Base-by-base conservation (phyloP, 1,140 invertebrate species). In the Pollicipes pollicipes region DNA sequence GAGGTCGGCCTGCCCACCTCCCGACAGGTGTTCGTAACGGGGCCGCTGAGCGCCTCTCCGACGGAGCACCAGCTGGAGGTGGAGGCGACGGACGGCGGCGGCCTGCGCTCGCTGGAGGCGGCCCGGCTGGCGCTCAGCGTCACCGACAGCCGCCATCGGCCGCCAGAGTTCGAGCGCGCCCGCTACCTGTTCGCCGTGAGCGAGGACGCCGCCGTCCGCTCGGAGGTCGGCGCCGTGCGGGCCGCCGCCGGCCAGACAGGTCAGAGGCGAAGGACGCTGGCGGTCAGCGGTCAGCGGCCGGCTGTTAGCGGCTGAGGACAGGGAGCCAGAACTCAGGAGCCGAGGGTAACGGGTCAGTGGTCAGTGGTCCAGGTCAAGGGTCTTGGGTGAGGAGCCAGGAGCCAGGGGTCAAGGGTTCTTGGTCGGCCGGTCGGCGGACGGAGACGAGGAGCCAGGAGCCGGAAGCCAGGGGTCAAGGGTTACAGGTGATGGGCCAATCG, bases 111-210 rank as follows among this genome's bases (percentile, higher is more conserved):
- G 3, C 71, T 66, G 28, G 73, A 69, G 24, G 72, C 88, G 75
- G 92, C 92, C 0, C 83, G 86, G 73, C 88, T 95, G 0, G 87
- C 86, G 72, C 85, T 95, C 70, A 89, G 78, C 71, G 84, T 85
- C 78, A 88, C 80, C 81, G 78, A 78, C 73, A 84, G 76, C 77
- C 85, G 79, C 80, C 78, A 88, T 71, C 84, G 85, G 30, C 86
- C 90, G 0, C 90, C 90, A 1, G 84, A 88, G 68, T 95, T 95
- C 78, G 88, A 91, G 75, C 87, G 87, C 74, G 82, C 88, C 0
- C 81, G 89, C 73, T 95, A 95, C 80, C 86, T 85, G 72, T 90
- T 92, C 79, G 84, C 83, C 24, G 85, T 92, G 10, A 84, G 85
- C 74, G 93, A 96, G 81, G 90, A 91, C 78, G 86, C 87, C 3